phyloP scores from a whole-genome alignment of 2,888 invertebrate genomes.

The Nemotelus nigrinus region DNA sequence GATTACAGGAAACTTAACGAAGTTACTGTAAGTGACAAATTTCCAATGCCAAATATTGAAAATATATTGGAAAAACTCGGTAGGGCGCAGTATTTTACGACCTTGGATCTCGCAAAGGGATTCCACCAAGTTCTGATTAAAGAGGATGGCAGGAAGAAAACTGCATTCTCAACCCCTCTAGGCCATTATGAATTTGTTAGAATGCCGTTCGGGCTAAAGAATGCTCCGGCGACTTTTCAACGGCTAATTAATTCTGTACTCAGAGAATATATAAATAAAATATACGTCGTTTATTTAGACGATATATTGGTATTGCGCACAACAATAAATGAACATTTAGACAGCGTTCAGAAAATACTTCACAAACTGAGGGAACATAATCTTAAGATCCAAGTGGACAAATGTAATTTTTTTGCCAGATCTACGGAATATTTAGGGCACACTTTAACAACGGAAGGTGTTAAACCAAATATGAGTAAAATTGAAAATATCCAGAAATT shows the following conservation, averaged over 20 bases:
- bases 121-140: constrained; percentile 30
- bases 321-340: constrained; percentile 54
- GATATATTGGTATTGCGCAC: constrained; percentile 44
- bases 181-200: constrained; percentile 35
- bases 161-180: constrained; percentile 5
- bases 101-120: constrained; percentile 16
- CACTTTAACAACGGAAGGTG: constrained; percentile 24
- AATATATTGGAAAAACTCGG: constrained; percentile 7
- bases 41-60: constrained; percentile 14
- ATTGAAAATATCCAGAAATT: constrained; percentile 13
- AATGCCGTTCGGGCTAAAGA: constrained; percentile 31
- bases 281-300: constrained; percentile 47
- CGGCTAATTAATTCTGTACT: constrained; percentile 47
- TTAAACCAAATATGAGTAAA: constrained; percentile 40
- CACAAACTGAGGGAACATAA: constrained; percentile 48
- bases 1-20: constrained; percentile 45
- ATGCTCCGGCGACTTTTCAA: constrained; percentile 36
- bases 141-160: constrained; percentile 17
- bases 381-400: constrained; percentile 50
- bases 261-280: constrained; percentile 51
- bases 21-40: constrained; percentile 13
- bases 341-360: constrained; percentile 52
- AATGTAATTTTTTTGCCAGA: constrained; percentile 36
- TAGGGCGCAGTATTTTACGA: constrained; percentile 14
- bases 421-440: constrained; percentile 40